A percentile compares a stretch with the other conserved stretches of the same genome.
phyloP scores from a whole-genome alignment of 2,888 invertebrate genomes.

The Epistrophe eligans region DNA sequence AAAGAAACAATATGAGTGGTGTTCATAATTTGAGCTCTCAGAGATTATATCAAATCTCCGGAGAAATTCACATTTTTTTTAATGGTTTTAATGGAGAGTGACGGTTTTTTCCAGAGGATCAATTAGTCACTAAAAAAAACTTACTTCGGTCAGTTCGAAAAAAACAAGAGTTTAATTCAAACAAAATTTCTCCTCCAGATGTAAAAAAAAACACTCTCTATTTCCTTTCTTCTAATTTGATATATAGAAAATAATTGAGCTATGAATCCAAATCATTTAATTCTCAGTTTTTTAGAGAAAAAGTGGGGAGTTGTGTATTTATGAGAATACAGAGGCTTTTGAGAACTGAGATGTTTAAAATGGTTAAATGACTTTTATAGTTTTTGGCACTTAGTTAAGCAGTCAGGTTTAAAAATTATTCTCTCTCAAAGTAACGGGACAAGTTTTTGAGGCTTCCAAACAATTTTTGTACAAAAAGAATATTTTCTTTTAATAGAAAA shows the following conservation, averaged over 20 bases:
- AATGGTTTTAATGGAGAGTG: background rate
- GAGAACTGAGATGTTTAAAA: no score
- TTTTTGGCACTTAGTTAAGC: background rate
- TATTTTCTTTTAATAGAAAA: slow-evolving; percentile 58
- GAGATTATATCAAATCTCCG: background rate
- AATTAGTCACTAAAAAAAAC: background rate
- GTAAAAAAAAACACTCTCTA: no score
- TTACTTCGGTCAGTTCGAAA: no score
- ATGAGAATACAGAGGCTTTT: no score
- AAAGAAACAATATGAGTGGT: background rate
- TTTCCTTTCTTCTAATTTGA: no score
- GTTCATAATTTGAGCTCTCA: background rate
- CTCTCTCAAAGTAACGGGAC: background rate
- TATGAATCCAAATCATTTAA: no score
- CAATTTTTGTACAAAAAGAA: background rate
- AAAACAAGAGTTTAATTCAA: no score
- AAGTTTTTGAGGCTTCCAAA: no score
- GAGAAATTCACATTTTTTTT: background rate
- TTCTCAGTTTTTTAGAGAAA: no score
- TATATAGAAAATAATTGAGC: no score
- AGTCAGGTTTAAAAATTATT: background rate
- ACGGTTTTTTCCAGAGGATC: background rate
- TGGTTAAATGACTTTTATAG: background rate
- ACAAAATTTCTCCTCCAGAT: no score
- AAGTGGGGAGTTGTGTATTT: no score